Percentiles rank a stretch among this genome's conserved stretches.
Evolutionary conservation across 1,140 invertebrate species (phyloP).

Genomic region (Zophobas morio): DNA sequence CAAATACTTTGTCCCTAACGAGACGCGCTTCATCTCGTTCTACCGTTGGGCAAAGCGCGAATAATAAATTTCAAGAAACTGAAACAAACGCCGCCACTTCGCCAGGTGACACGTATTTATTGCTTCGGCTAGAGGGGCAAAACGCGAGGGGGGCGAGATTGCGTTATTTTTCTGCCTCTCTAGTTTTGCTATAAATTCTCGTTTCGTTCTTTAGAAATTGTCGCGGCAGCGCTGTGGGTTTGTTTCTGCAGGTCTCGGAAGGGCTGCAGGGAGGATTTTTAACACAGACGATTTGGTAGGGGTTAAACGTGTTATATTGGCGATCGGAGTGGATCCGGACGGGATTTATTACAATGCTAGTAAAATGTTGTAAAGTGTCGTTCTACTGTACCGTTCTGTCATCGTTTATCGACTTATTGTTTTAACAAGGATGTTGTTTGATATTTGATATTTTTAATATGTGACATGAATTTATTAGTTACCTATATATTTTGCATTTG

Average conservation of each 20-base stretch:
- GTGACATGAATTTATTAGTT: too few species aligned
- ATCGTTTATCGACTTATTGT: too few species aligned
- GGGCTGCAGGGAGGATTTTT: background rate
- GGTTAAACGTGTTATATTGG: too few species aligned
- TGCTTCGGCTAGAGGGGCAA: background rate
- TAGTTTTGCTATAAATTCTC: conserved; percentile 17
- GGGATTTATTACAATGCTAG: too few species aligned
- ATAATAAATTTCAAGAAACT: conserved; percentile 12
- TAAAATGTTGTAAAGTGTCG: too few species aligned
- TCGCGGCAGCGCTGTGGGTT: background rate
- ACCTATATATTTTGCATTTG: too few species aligned
- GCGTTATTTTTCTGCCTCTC: conserved; percentile 13
- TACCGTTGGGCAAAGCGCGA: background rate
- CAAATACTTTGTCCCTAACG: conserved; percentile 35
- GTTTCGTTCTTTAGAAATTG: conserved; percentile 8
- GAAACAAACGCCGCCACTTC: conserved; percentile 11
- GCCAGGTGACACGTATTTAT: conserved; percentile 10
- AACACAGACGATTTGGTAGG: background rate
- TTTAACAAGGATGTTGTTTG: too few species aligned
- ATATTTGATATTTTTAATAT: too few species aligned
- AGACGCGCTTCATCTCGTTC: background rate
- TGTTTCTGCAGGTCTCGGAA: background rate
- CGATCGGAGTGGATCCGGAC: too few species aligned
- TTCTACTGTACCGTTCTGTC: too few species aligned
- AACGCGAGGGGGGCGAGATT: background rate